A percentile compares a stretch with the other conserved stretches of the same genome.
These are phyloP conservation scores for Chroicocephalus ridibundus DNA, from an alignment of 2,113 vertebrate genomes.

Conservation along the genomic window DNA sequence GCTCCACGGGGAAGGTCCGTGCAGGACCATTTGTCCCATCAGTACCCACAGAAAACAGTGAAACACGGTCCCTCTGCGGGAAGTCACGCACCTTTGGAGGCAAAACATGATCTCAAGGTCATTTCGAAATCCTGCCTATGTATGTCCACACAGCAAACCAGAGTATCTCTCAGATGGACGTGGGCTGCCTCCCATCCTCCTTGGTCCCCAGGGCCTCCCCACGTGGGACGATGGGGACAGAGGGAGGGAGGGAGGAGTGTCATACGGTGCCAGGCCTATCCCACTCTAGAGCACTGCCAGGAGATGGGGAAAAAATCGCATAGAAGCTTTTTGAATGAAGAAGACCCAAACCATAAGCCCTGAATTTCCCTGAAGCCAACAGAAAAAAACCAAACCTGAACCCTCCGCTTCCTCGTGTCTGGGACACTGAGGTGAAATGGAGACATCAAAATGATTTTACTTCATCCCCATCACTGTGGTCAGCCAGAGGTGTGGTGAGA, in stretches of 20 bases:
- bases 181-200: not conserved
- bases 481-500: not conserved
- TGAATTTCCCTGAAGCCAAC: not conserved
- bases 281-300: not conserved
- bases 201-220: not conserved
- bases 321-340: not conserved
- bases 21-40: not conserved
- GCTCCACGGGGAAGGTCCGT: accelerated
- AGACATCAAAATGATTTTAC: not conserved
- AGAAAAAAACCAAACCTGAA: not conserved
- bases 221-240: not conserved
- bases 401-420: not conserved
- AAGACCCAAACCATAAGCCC: accelerated
- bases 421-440: not conserved
- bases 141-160: not conserved
- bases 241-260: not conserved
- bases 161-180: not conserved
- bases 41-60: not conserved
- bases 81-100: not conserved
- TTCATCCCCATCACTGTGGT: not conserved
- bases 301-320: not conserved
- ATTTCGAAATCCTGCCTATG: not conserved
- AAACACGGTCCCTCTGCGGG: not conserved
- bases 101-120: not conserved
- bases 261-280: not conserved